Base-by-base conservation (phyloP, 2,888 invertebrate species). In the Koerneria pararmatus region DNA sequence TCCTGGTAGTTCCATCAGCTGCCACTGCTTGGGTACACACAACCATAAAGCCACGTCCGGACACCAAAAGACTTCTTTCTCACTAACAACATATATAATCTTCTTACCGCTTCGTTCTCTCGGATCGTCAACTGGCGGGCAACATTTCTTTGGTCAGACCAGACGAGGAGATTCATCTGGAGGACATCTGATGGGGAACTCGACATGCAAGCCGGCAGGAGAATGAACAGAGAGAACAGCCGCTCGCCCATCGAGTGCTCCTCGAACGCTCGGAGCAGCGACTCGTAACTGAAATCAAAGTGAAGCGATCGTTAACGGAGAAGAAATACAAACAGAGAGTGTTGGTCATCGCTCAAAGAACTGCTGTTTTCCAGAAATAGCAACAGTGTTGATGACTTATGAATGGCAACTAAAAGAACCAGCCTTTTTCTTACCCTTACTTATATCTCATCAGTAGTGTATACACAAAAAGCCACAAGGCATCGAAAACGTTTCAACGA, bases 251-350 rank as follows among this genome's bases (percentile, higher is more conserved):
- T 46, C 3, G 78, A 75, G 63, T 73, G 74, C 58, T 78, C 71
- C 35, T 76, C 77, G 67, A 72, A 80, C 29, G 71, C 67, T 51
- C 67, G 67, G 35, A 80, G 69, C 22, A 80, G 66, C 35, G 79
- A 75, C 61, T 78, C 78, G 65, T 70, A 80, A 60, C 79, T 79
- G 66, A 41, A 79, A 69, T 54, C 8, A 31, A 15, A 49, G 22
- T 1, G 31, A 22, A 29, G 32, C 48, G 37, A 19, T 62, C 62
- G 35, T 62, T 35, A 29, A 54, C 48, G 58, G 51, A 51, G 56
- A 62, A 62, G 53, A 11, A 29, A n/a, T 35, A 34, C 53, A 49
- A 53, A 19, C 22, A 24, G 24, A n/a, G n/a, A 46, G n/a, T n/a
- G 46, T 46, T 46, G 15, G 15, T n/a, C n/a, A n/a, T n/a, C n/a